Evolutionary conservation across 2,113 vertebrate species (phyloP).

Genomic region (Chaetodon trifascialis): DNA sequence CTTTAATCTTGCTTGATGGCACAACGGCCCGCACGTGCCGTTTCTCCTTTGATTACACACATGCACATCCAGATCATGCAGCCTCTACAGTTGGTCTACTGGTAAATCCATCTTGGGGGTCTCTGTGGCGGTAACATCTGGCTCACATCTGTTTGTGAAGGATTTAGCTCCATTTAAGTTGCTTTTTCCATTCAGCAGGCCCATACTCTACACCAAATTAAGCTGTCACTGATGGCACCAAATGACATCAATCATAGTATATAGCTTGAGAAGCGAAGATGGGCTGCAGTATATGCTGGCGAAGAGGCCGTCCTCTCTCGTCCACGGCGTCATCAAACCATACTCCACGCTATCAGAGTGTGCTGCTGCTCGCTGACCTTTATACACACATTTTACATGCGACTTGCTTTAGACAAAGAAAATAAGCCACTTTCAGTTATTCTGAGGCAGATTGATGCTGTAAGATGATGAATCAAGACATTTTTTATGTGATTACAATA

Average conservation of each 20-base stretch:
- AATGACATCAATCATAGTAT: slow-evolving; percentile 66
- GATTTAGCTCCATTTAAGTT: slow-evolving; percentile 83
- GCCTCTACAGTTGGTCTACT: slow-evolving; percentile 45
- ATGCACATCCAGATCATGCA: slow-evolving; percentile 57
- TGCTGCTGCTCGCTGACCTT: slow-evolving; percentile 3
- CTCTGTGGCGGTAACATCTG: slow-evolving; percentile 80
- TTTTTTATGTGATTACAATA: too few species aligned
- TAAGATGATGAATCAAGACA: background rate
- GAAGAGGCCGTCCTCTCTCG: background rate
- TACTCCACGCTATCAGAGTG: background rate
- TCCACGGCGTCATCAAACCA: background rate
- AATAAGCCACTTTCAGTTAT: background rate
- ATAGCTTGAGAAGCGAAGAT: slow-evolving; percentile 22
- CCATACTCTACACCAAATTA: slow-evolving; percentile 70
- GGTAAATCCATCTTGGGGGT: slow-evolving; percentile 72
- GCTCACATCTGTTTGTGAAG: slow-evolving; percentile 82
- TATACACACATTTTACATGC: background rate
- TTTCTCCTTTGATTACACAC: slow-evolving; percentile 73
- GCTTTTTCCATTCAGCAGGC: slow-evolving; percentile 73
- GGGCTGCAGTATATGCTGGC: background rate
- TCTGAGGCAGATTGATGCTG: background rate
- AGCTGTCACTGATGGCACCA: slow-evolving; percentile 71
- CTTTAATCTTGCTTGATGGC: slow-evolving; percentile 71
- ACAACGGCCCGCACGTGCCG: slow-evolving; percentile 58
- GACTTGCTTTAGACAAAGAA: too few species aligned